Evolutionary conservation across 1,140 invertebrate species (phyloP).

Genomic region (Dendrolimus kikuchii): DNA sequence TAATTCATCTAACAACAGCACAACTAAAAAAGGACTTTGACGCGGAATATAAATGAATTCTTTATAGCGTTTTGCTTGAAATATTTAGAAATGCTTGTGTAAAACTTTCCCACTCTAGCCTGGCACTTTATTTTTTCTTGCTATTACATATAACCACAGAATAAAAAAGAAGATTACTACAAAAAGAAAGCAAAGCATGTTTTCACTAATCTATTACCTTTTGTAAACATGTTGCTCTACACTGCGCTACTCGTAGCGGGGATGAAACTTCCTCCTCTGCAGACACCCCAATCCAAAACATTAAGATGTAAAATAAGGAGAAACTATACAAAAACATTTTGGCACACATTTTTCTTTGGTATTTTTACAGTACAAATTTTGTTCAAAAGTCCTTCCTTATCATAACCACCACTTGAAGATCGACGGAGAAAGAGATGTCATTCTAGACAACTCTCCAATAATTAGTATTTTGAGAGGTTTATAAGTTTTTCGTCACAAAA

Average conservation of each 20-base stretch:
- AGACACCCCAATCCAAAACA: conserved; percentile 62
- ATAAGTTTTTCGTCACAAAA: conserved; percentile 26
- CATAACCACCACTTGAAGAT: conserved; percentile 57
- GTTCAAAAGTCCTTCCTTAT: conserved; percentile 45
- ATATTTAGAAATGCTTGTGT: too few species aligned
- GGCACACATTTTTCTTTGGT: conserved; percentile 70
- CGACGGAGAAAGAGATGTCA: conserved; percentile 13
- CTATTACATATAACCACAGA: too few species aligned
- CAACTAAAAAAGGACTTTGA: too few species aligned
- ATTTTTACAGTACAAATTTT: conserved; percentile 35
- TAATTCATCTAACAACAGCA: too few species aligned
- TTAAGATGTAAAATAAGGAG: conserved; percentile 53
- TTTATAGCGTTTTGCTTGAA: too few species aligned
- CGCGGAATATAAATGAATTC: too few species aligned
- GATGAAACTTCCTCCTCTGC: conserved; percentile 76
- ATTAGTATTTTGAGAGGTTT: conserved; percentile 14
- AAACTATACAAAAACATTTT: conserved; percentile 70
- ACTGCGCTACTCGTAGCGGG: conserved; percentile 78
- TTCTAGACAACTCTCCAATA: conserved; percentile 33
- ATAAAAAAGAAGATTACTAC: too few species aligned
- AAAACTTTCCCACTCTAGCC: too few species aligned
- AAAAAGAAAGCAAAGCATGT: neutral
- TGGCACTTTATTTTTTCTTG: too few species aligned
- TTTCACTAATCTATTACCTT: conserved; percentile 67
- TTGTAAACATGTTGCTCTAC: conserved; percentile 78